Conservation (phyloP, 2,888 invertebrate genomes). For the Osedax frankpressi region DNA sequence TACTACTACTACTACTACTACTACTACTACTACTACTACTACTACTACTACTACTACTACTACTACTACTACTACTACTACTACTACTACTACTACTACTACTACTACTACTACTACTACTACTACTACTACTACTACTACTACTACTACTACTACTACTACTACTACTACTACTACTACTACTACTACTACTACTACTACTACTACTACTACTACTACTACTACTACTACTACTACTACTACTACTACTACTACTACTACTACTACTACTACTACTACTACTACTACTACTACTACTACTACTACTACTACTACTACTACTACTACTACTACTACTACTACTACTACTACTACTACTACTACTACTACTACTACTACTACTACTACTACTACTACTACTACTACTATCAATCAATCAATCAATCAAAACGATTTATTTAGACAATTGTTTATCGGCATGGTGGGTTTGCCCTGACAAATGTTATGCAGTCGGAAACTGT, state of each 20-base stretch:
- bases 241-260: conserved; percentile 12
- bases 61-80: conserved; percentile 11
- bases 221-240: conserved; percentile 10
- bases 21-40: conserved; percentile 12
- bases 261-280: conserved; percentile 12
- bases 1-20: conserved; percentile 12
- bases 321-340: conserved; percentile 7
- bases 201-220: conserved; percentile 11
- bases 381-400: too few relatives aligned
- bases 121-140: conserved; percentile 12
- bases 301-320: conserved; percentile 12
- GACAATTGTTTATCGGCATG: too few relatives aligned
- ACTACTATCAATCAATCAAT: too few relatives aligned
- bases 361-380: too few relatives aligned
- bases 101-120: conserved; percentile 12
- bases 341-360: too few relatives aligned
- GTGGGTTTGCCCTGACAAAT: too few relatives aligned
- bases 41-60: conserved; percentile 9
- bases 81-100: conserved; percentile 10
- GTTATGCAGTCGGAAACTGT: too few relatives aligned
- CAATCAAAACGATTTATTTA: too few relatives aligned
- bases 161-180: conserved; percentile 12
- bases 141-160: conserved; percentile 12
- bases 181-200: conserved; percentile 9
- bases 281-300: conserved; percentile 12